Conservation (phyloP, 2,113 vertebrate species). For the Arizona elegans region DNA sequence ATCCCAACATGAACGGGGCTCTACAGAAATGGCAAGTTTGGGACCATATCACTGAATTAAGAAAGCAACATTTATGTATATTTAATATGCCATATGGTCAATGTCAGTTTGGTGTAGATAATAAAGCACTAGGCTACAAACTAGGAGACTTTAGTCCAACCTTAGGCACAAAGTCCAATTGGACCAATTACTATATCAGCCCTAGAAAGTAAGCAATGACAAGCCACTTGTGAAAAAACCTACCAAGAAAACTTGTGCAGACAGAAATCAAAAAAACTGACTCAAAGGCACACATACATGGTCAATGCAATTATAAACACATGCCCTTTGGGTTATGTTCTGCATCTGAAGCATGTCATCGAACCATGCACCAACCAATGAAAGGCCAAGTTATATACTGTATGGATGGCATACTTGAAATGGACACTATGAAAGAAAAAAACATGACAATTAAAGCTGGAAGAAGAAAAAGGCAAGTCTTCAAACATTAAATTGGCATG, state of each 20-base stretch:
- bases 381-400: not conserved
- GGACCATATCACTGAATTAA: not conserved
- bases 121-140: not conserved
- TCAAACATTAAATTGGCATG: not conserved
- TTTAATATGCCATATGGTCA: not conserved
- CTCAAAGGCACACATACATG: not conserved
- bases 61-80: not conserved
- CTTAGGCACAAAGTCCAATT: not conserved
- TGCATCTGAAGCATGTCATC: not conserved
- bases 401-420: not conserved
- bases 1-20: not conserved
- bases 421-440: not conserved
- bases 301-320: not conserved
- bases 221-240: not conserved
- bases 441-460: not conserved
- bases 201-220: not conserved
- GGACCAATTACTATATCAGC: not conserved
- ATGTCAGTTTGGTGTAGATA: not conserved
- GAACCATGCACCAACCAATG: not conserved
- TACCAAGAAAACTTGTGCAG: not conserved
- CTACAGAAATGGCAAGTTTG: not conserved
- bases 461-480: not conserved
- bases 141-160: not conserved
- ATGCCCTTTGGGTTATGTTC: not conserved
- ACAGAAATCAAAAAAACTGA: not conserved